These are phyloP conservation scores for Neolamprologus modestus DNA, from an alignment of 2,113 vertebrate species.

Conservation along the genomic window DNA sequence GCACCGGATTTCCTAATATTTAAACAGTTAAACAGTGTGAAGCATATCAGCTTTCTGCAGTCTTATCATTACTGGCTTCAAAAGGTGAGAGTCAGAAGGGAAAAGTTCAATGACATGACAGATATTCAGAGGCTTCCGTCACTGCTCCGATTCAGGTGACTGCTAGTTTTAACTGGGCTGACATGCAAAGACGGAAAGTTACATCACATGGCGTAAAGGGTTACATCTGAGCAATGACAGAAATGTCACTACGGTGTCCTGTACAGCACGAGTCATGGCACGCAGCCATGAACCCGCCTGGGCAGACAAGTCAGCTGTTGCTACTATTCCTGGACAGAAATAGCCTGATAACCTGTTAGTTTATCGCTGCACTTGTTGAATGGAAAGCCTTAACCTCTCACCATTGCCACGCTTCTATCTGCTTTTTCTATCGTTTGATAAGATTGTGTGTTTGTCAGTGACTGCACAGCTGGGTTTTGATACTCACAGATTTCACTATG, in stretches of 20 bases:
- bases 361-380: neutral
- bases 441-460: neutral
- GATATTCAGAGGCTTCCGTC: neutral
- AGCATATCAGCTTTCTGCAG: neutral
- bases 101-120: neutral
- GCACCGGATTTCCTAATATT: neutral
- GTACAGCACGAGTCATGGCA: conserved; percentile 37
- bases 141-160: neutral
- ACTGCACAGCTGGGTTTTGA: neutral
- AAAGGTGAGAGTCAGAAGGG: neutral
- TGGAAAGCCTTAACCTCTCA: neutral
- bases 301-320: neutral
- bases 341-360: neutral
- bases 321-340: conserved; percentile 11
- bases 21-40: neutral
- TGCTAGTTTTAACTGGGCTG: neutral
- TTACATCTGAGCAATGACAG: conserved; percentile 20
- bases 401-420: neutral
- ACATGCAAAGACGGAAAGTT: conserved; percentile 28
- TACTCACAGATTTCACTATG: conserved; percentile 89
- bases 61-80: neutral
- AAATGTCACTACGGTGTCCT: conserved; percentile 31
- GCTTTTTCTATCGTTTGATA: neutral
- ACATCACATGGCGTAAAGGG: conserved; percentile 30
- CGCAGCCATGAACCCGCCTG: neutral